Evolutionary conservation across 92 coral and sea anemone species (phyloP), one percentile per base, ranked within the genome.

Genomic region (Galaxea fascicularis): DNA sequence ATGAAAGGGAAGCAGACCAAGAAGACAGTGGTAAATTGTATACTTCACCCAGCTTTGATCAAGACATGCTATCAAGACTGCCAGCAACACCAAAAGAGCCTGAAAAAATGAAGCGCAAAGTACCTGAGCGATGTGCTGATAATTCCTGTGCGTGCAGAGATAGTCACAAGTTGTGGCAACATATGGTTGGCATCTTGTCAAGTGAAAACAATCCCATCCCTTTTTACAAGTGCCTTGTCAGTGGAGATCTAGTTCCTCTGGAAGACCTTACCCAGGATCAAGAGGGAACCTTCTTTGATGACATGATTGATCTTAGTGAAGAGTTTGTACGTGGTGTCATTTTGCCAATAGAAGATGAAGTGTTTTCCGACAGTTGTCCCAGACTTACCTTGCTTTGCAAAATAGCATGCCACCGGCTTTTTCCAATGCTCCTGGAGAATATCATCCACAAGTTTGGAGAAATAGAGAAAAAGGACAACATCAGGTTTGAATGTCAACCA

Each of bases 191-290:
- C 5, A 47, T 85, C 27, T 56, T 85, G 67, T 41, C 77, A 2
- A 77, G 84, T 57, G 64, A 85, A 13, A 77, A 53, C 22, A 85
- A 76, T 70, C 89, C 84, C 15, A 28, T 85, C 41, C 80, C 82
- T 18, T 85, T 65, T 77, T 75, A 28, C 66, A 65, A 85, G 77
- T 76, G 81, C 54, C 67, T 74, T 68, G 25, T 30, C 31, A 65
- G 66, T 66, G 82, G 88, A 16, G 66, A 76, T 51, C 8, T 85
- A 35, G 49, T 68, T 1, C 17, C 65, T 57, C 45, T 26, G 39
- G 83, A 77, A 24, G 77, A 85, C 8, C 35, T 59, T 24, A 15
- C 3, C 30, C 56, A 39, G 24, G 82, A 77, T 62, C 57, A 39
- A 53, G 82, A 77, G n/a, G 82, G 82, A 9, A 22, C 22, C 9